Evolutionary conservation across 1,140 invertebrate genomes (phyloP), one percentile per base, ranked within the genome.

Genomic region (Meloidogyne exigua): DNA sequence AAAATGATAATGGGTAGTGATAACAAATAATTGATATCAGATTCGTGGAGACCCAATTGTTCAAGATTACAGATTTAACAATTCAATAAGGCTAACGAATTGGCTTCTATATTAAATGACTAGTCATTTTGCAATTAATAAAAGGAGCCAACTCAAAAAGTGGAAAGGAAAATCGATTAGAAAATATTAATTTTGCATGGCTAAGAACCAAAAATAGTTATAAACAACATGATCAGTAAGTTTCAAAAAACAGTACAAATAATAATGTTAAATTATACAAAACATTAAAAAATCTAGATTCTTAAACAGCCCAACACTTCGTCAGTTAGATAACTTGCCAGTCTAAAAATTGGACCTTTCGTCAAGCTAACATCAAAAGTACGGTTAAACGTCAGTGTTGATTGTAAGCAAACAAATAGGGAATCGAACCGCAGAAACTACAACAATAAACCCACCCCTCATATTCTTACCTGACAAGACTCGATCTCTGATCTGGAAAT

Each of bases 401-500:
- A 2, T 7, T 32, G 7, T 7, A 32, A 7, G 28, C 2, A 2
- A 32, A 7, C 28, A 39, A 4, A 39, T 39, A 32, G 7, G 23
- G 67, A 32, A 21, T 68, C n/a, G 28, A 42, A 32, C 36, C 28
- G 9, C 18, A 15, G 0, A 57, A n/a, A 57, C 44, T n/a, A 57
- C 4, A 10, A 57, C 4, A 57, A 3, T 4, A 57, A n/a, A n/a
- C n/a, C 44, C 7, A 57, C 18, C 5, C 7, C 49, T 5, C n/a
- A 23, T 32, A 44, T 2, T 26, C 78, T 78, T 73, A 80, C 79
- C 79, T 80, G 79, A 63, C 79, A 80, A 23, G 79, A 66, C 65
- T 80, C 79, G n/a, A 80, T 78, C 39, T 80, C 79, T 28, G 63
- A 39, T 82, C 49, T 82, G 11, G 67, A 72, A 26, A 83, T 18